Evolutionary conservation across 2,888 invertebrate species (phyloP).

Genomic region (Cabera pusaria): DNA sequence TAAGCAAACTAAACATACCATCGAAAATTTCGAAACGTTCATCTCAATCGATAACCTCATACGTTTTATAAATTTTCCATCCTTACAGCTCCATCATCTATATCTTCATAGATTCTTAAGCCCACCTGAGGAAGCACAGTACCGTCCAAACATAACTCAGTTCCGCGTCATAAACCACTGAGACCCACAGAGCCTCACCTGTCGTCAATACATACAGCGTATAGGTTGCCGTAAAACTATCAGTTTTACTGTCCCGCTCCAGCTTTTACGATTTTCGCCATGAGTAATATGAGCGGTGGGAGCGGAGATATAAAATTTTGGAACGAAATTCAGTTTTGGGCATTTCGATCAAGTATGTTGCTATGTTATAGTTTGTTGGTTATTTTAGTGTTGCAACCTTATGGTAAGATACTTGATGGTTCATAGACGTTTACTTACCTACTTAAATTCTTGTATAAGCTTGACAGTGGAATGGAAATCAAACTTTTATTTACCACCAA

Average conservation of each 20-base stretch:
- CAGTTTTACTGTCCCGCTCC: conserved; percentile 59
- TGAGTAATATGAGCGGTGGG: conserved; percentile 13
- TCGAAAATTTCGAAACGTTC: too few species aligned
- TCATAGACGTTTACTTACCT: too few species aligned
- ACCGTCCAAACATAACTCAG: conserved; percentile 28
- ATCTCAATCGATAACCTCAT: too few species aligned
- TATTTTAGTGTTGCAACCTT: background rate
- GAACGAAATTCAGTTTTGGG: conserved; percentile 15
- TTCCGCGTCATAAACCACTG: conserved; percentile 42
- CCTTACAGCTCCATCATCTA: too few species aligned
- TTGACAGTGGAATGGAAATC: too few species aligned
- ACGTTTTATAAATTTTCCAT: too few species aligned
- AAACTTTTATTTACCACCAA: too few species aligned
- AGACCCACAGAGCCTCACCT: conserved; percentile 51
- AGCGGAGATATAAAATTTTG: conserved; percentile 11
- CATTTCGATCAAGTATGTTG: conserved; percentile 5
- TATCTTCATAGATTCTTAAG: too few species aligned
- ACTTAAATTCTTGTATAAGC: too few species aligned
- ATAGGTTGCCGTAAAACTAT: conserved; percentile 56
- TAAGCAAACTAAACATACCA: too few species aligned
- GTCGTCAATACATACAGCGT: conserved; percentile 48
- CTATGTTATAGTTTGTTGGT: background rate
- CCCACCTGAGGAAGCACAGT: background rate
- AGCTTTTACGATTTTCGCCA: conserved; percentile 54
- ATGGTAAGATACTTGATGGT: too few species aligned